Evolutionary conservation across 2,113 vertebrate species (phyloP).

Genomic region (Zosterops japonicus): DNA sequence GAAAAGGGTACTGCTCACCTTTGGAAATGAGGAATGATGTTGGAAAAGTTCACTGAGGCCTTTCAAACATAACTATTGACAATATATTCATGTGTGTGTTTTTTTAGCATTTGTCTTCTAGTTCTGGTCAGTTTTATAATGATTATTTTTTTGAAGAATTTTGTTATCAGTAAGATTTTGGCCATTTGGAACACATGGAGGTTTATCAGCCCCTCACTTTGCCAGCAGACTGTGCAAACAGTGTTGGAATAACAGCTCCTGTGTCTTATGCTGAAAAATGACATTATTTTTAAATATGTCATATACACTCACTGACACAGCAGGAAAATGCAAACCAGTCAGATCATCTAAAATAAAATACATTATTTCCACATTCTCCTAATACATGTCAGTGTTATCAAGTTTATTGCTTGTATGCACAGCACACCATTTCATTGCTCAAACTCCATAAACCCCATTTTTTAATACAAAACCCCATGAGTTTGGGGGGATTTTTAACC

Average conservation of each 20-base stretch:
- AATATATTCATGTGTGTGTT: background rate
- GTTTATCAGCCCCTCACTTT: background rate
- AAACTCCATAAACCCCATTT: background rate
- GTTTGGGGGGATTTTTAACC: background rate
- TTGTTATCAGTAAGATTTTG: background rate
- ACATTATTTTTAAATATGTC: background rate
- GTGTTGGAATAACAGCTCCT: background rate
- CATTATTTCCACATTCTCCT: background rate
- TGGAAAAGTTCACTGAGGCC: background rate
- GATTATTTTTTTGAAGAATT: background rate
- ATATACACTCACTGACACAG: background rate
- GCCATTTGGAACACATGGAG: background rate
- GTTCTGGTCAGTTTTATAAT: background rate
- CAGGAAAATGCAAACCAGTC: background rate
- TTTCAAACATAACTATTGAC: background rate
- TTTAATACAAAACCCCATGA: background rate
- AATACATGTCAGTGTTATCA: background rate
- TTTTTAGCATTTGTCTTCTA: background rate
- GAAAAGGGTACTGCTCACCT: background rate
- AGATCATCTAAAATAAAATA: background rate
- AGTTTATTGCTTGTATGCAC: background rate
- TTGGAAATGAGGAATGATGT: background rate
- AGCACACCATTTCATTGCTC: background rate
- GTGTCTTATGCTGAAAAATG: background rate
- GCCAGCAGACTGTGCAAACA: background rate